A percentile compares a stretch with the other conserved stretches of the same genome.
These are phyloP conservation scores for Stylophora pistillata DNA, from an alignment of 64 coral and sea anemone genomes.

Conservation along the genomic window DNA sequence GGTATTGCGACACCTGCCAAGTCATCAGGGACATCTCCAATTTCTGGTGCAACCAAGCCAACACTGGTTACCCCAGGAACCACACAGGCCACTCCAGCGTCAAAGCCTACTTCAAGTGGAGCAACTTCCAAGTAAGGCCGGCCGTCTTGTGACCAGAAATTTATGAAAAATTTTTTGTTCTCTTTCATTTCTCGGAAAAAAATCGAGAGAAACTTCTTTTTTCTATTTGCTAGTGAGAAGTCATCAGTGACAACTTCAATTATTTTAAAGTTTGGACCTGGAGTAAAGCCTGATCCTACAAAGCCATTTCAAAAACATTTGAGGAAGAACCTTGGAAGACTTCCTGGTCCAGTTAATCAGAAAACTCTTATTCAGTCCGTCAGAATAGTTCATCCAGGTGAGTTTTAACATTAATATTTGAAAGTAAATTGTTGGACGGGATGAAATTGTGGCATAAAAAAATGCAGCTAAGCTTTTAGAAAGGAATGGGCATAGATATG, in stretches of 20 bases:
- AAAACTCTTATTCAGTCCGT: constrained; percentile 64
- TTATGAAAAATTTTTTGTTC: too few species aligned
- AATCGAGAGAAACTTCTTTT: neutral
- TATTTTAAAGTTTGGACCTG: constrained; percentile 78
- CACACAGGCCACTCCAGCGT: neutral
- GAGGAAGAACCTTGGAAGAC: constrained; percentile 76
- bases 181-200: neutral
- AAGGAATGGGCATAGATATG: too few species aligned
- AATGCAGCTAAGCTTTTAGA: too few species aligned
- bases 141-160: too few species aligned
- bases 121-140: neutral
- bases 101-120: neutral
- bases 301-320: constrained; percentile 69
- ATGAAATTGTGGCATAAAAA: too few species aligned
- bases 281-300: constrained; percentile 71
- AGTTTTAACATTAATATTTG: neutral
- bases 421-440: too few species aligned
- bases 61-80: neutral
- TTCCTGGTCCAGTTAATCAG: constrained; percentile 72
- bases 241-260: constrained; percentile 33
- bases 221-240: neutral
- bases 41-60: neutral
- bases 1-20: neutral
- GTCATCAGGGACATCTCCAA: neutral
- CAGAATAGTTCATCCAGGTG: constrained; percentile 81